These are phyloP conservation scores for Acanthisitta chloris DNA, from an alignment of 2,113 vertebrate genomes.

Conservation along the genomic window DNA sequence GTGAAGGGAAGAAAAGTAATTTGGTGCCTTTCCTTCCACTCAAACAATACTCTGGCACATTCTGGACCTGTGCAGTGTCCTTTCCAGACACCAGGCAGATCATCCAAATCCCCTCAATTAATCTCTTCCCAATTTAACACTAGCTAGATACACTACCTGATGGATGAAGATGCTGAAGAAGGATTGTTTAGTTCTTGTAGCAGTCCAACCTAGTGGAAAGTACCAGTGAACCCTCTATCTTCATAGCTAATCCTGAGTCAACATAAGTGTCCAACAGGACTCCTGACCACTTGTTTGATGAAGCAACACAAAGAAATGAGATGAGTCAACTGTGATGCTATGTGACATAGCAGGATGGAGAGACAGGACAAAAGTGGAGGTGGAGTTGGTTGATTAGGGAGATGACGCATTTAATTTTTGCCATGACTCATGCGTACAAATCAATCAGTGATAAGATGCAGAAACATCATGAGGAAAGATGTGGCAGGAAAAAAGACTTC, in stretches of 20 bases:
- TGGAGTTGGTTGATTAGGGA: neutral
- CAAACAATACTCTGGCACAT: neutral
- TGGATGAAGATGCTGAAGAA: neutral
- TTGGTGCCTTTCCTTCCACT: neutral
- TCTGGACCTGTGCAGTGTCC: neutral
- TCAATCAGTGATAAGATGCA: neutral
- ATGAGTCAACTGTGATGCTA: neutral
- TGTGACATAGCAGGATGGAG: neutral
- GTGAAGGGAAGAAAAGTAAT: neutral
- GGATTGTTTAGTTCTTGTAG: neutral
- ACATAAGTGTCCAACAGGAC: neutral
- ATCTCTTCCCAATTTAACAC: neutral
- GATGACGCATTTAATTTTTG: neutral
- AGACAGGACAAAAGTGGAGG: neutral
- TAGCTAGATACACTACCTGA: neutral
- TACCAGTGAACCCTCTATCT: neutral
- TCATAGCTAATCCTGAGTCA: neutral
- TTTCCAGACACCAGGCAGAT: neutral
- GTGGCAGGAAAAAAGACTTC: neutral
- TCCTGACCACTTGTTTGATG: neutral
- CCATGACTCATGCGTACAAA: neutral
- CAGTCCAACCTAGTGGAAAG: neutral
- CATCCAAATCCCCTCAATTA: neutral
- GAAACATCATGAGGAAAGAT: neutral
- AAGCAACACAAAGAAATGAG: neutral